These are phyloP conservation scores for Lithobius niger DNA, from an alignment of 1,140 invertebrate genomes.

Conservation along the genomic window DNA sequence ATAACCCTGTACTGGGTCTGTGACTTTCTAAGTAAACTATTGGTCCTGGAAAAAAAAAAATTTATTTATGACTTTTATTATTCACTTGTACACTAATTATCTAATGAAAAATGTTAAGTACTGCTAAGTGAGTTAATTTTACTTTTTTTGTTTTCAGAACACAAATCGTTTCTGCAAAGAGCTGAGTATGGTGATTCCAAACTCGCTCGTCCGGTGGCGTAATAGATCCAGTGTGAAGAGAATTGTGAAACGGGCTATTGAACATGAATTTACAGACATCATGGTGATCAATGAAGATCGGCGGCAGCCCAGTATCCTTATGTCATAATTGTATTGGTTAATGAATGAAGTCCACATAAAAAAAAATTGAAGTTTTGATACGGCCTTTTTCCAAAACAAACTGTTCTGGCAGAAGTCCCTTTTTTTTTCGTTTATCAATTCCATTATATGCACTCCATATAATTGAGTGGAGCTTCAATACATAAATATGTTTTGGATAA, in stretches of 20 bases:
- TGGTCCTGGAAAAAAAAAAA: not conserved
- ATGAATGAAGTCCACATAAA: no score
- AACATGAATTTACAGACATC: constrained; percentile 72
- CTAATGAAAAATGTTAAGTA: no score
- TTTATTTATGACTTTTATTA: no score
- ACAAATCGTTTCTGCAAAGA: constrained; percentile 88
- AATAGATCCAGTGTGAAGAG: constrained; percentile 82
- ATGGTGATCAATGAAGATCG: constrained; percentile 87
- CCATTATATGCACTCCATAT: no score
- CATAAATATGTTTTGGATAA: no score
- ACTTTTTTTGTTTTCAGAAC: constrained; percentile 40
- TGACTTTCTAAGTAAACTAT: not conserved
- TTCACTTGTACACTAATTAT: no score
- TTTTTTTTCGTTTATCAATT: no score
- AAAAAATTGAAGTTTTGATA: no score
- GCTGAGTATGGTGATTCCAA: constrained; percentile 77
- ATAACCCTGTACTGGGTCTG: not conserved
- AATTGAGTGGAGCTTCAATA: no score
- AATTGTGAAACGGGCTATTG: constrained; percentile 65
- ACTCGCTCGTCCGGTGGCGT: constrained; percentile 62
- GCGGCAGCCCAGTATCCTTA: constrained; percentile 74
- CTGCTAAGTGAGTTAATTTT: constrained; percentile 6
- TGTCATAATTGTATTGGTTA: no score
- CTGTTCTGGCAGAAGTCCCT: no score
- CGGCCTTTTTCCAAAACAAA: no score